phyloP scores from a whole-genome alignment of 2,113 vertebrate species.

The Thryonomys swinderianus region DNA sequence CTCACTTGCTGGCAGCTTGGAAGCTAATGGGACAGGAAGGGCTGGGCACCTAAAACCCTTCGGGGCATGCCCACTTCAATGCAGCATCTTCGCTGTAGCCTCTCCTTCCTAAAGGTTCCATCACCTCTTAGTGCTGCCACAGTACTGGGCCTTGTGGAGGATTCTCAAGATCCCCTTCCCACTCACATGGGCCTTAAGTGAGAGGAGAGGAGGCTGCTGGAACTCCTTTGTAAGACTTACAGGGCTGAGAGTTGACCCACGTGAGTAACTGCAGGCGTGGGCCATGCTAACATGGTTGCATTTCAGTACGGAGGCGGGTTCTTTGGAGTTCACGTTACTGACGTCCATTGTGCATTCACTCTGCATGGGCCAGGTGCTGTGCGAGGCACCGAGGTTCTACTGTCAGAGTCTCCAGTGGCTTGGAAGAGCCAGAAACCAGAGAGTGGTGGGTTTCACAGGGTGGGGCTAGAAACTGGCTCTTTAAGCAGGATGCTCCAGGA shows the following conservation, averaged over 20 bases:
- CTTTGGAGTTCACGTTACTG: not conserved
- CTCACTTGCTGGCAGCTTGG: not conserved
- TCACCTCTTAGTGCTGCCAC: not conserved
- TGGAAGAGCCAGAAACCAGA: slow-evolving; percentile 7
- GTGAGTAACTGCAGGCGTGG: not conserved
- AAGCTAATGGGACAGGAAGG: not conserved
- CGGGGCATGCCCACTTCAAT: too few relatives aligned
- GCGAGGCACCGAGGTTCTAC: not conserved
- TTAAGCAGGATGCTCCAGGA: not conserved
- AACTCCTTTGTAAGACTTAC: not conserved
- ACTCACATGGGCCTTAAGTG: not conserved
- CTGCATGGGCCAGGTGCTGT: not conserved
- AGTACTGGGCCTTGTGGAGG: not conserved
- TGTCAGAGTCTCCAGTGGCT: not conserved
- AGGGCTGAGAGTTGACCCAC: not conserved
- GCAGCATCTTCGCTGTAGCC: not conserved
- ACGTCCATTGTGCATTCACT: not conserved
- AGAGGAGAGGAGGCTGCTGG: not conserved
- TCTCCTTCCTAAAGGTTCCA: not conserved
- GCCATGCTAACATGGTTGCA: not conserved
- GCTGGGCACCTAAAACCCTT: too few relatives aligned
- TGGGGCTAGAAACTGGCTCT: not conserved
- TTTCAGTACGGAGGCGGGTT: not conserved
- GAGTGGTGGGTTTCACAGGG: not conserved
- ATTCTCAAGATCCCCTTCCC: not conserved